Evolutionary conservation across 2,888 invertebrate species (phyloP).

Genomic region (Drosophila pseudotakahashii): DNA sequence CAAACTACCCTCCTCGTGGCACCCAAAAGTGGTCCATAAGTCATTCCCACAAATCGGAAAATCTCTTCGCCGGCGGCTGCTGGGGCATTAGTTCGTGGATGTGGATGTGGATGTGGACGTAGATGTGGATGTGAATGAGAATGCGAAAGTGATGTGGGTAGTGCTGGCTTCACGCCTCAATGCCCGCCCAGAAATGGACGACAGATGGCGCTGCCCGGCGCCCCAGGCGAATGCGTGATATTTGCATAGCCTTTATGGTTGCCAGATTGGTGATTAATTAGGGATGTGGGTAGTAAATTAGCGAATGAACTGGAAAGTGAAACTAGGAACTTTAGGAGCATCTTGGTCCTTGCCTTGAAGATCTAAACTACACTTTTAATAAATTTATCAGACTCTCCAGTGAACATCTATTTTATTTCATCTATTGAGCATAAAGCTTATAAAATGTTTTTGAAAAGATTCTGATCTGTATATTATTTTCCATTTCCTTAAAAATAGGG

Average conservation of each 20-base stretch:
- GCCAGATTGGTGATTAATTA: slow-evolving; percentile 49
- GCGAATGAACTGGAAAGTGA: slow-evolving; percentile 17
- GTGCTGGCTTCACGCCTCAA: slow-evolving; percentile 43
- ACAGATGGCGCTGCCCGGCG: slow-evolving; percentile 36
- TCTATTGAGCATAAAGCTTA: too few species aligned
- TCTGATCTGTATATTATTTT: too few species aligned
- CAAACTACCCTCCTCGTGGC: slow-evolving; percentile 9
- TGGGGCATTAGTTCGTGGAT: slow-evolving; percentile 25
- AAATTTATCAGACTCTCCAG: too few species aligned
- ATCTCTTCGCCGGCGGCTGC: slow-evolving; percentile 31
- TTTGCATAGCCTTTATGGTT: slow-evolving; percentile 43
- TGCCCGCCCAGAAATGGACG: slow-evolving; percentile 37
- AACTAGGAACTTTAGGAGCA: not conserved
- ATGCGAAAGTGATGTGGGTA: slow-evolving; percentile 45
- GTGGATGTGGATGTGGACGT: slow-evolving; percentile 1
- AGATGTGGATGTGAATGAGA: slow-evolving; percentile 6
- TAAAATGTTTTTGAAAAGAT: too few species aligned
- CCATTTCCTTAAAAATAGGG: too few species aligned
- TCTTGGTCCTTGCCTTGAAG: not conserved
- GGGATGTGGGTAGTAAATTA: slow-evolving; percentile 30
- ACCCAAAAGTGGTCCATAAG: slow-evolving; percentile 56
- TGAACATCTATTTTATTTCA: too few species aligned
- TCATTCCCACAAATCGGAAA: slow-evolving; percentile 60
- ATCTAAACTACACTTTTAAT: too few species aligned
- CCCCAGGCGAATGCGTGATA: slow-evolving; percentile 40